These are phyloP conservation scores for Callithrix jacchus DNA, from an alignment of 2,113 vertebrate species.

Conservation along the genomic window DNA sequence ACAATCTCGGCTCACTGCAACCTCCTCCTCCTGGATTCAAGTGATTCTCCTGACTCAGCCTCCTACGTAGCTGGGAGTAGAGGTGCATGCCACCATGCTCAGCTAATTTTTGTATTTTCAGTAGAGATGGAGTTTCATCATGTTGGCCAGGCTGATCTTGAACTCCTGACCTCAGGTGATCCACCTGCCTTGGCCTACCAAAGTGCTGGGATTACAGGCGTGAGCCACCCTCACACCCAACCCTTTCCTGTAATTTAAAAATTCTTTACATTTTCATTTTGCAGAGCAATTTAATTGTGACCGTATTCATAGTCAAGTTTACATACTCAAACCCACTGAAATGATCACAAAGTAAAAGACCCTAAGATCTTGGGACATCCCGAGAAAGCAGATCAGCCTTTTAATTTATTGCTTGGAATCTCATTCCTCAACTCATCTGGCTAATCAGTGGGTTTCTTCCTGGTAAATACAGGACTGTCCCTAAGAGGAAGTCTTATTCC, in stretches of 20 bases:
- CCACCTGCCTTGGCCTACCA: too few species aligned
- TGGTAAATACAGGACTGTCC: constrained; percentile 42
- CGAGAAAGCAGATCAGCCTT: background rate
- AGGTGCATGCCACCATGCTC: too few species aligned
- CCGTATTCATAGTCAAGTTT: background rate
- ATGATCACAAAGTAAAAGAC: background rate
- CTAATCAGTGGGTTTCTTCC: constrained; percentile 39
- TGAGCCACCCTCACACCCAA: too few species aligned
- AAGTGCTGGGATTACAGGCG: too few species aligned
- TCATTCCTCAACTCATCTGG: background rate
- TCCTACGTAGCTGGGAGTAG: too few species aligned
- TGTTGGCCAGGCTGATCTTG: too few species aligned
- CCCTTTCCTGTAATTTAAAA: background rate
- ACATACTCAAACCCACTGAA: background rate
- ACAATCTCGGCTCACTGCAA: too few species aligned
- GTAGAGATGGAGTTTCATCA: too few species aligned
- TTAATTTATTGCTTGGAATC: background rate
- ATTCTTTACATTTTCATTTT: background rate
- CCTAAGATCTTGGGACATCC: background rate
- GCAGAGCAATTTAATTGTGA: background rate
- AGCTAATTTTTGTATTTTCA: too few species aligned
- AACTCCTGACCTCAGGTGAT: too few species aligned
- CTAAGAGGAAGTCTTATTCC: constrained; percentile 34
- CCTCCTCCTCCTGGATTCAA: too few species aligned
- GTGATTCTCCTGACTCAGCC: too few species aligned